phyloP scores from a whole-genome alignment of 1,140 invertebrate genomes.

The Achroia grisella region DNA sequence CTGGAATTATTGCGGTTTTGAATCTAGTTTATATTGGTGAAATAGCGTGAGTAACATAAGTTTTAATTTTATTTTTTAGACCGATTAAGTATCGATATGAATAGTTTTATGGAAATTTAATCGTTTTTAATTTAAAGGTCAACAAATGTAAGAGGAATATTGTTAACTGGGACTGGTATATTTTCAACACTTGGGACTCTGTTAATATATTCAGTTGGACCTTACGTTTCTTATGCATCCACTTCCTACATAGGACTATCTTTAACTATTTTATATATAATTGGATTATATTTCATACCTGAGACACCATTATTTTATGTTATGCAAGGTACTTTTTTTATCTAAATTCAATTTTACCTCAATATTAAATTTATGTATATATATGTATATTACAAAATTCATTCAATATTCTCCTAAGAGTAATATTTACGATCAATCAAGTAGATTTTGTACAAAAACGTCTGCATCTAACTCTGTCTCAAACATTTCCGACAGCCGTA shows the following conservation, averaged over 20 bases:
- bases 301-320: conserved; percentile 36
- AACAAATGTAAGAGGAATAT: conserved; percentile 24
- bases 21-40: conserved; percentile 34
- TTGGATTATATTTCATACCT: conserved; percentile 25
- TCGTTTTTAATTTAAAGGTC: conserved; percentile 19
- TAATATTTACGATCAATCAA: too few relatives aligned
- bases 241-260: conserved; percentile 18
- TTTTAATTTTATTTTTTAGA: too few relatives aligned
- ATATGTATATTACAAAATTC: too few relatives aligned
- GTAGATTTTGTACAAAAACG: too few relatives aligned
- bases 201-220: conserved; percentile 25
- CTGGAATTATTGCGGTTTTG: conserved; percentile 17
- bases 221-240: conserved; percentile 21
- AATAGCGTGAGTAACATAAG: conserved; percentile 33
- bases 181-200: conserved; percentile 28
- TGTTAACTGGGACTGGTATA: conserved; percentile 30
- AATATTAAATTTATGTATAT: too few relatives aligned
- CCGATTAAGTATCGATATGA: too few relatives aligned
- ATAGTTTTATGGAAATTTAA: too few relatives aligned
- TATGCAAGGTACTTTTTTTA: conserved; percentile 28
- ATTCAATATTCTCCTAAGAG: too few relatives aligned
- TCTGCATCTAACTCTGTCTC: too few relatives aligned
- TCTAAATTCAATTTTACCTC: too few relatives aligned
- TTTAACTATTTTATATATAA: conserved; percentile 15
- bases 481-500: too few relatives aligned